A percentile compares a stretch with the other conserved stretches of the same genome.
phyloP scores from a whole-genome alignment of 2,797 vertebrate genomes.

The Meriones psammophilus region DNA sequence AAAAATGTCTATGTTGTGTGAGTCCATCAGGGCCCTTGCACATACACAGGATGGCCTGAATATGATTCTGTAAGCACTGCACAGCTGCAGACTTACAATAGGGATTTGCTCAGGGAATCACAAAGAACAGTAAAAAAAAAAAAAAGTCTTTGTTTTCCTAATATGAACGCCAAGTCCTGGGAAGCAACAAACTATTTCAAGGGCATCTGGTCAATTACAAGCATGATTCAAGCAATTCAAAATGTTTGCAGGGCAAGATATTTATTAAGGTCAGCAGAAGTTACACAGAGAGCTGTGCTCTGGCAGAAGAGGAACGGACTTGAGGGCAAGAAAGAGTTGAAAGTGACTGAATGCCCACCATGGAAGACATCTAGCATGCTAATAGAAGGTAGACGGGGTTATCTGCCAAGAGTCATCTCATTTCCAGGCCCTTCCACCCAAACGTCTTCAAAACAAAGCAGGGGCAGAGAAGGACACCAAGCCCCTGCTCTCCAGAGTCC shows the following conservation, averaged over 20 bases:
- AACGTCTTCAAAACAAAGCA: not conserved
- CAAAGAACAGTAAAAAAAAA: constrained; percentile 24
- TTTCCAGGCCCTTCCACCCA: rapidly evolving
- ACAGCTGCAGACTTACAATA: constrained; percentile 54
- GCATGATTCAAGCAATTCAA: constrained; percentile 57
- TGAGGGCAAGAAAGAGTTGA: not conserved
- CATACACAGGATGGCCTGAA: not conserved
- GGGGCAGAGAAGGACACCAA: not conserved
- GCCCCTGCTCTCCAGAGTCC: not conserved
- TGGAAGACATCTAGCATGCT: rapidly evolving
- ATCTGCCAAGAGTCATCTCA: not conserved
- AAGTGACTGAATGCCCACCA: rapidly evolving
- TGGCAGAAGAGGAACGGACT: rapidly evolving
- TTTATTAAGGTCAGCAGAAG: not conserved
- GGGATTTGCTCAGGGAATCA: constrained; percentile 64
- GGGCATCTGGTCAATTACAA: constrained; percentile 64
- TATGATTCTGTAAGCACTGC: not conserved
- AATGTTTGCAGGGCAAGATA: not conserved
- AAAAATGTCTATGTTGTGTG: not conserved
- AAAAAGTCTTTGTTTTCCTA: constrained; percentile 63
- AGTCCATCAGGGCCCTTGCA: not conserved
- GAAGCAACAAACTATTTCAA: constrained; percentile 61
- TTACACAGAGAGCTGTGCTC: rapidly evolving
- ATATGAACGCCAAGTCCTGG: constrained; percentile 29
- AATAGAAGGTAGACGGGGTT: rapidly evolving